These are phyloP conservation scores for Chrysotoxum bicinctum DNA, from an alignment of 2,888 invertebrate species.

Conservation along the genomic window DNA sequence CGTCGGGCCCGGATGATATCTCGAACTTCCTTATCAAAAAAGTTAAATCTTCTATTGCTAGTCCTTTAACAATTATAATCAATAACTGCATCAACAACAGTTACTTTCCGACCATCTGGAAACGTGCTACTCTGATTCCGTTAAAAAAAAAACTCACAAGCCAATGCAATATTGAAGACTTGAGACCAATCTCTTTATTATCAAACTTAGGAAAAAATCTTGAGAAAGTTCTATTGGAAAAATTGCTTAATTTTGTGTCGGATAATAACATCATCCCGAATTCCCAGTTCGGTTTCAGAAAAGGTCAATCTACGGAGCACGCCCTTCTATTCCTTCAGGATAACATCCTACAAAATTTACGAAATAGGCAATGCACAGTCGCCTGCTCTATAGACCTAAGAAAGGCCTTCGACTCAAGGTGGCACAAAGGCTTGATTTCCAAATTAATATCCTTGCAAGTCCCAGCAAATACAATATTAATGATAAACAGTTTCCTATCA, in stretches of 20 bases:
- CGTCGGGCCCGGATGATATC: no score
- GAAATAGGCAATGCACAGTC: neutral
- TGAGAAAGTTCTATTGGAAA: no score
- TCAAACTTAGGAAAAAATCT: neutral
- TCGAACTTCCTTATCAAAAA: no score
- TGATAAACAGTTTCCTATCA: neutral
- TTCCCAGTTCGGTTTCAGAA: neutral
- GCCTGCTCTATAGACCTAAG: no score
- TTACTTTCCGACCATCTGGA: no score
- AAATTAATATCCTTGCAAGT: neutral
- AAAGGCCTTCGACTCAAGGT: no score
- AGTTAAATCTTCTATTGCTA: no score
- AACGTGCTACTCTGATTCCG: no score
- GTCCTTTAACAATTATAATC: no score
- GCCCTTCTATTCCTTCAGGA: neutral
- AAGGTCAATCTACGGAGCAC: neutral
- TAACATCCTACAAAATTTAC: neutral
- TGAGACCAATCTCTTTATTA: neutral
- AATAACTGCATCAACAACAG: no score
- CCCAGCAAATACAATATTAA: neutral
- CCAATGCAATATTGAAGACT: neutral
- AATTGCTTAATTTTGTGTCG: no score
- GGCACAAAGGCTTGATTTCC: neutral
- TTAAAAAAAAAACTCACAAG: no score
- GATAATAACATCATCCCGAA: neutral